phyloP scores from a whole-genome alignment of 2,888 invertebrate genomes.

The Agrotis clavis region DNA sequence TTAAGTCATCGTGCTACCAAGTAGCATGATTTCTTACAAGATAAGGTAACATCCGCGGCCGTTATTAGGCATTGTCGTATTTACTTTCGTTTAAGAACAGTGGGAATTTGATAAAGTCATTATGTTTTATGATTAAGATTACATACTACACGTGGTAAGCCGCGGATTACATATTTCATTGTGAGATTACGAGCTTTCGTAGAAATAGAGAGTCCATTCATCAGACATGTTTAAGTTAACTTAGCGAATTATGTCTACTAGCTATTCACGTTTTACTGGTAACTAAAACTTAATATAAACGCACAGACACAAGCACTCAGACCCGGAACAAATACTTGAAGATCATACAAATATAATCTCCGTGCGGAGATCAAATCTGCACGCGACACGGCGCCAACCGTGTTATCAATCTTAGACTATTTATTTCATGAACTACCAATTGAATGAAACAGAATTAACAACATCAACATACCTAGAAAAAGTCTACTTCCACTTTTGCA shows the following conservation, averaged over 20 bases:
- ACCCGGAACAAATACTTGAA: too few relatives aligned
- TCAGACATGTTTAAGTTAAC: neutral
- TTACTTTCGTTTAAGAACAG: conserved; percentile 65
- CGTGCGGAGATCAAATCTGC: too few relatives aligned
- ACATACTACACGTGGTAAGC: conserved; percentile 49
- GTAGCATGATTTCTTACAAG: conserved; percentile 54
- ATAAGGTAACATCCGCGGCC: conserved; percentile 41
- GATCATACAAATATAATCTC: too few relatives aligned
- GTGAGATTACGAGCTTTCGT: conserved; percentile 20
- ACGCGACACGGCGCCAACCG: too few relatives aligned
- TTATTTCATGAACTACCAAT: neutral
- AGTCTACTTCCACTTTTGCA: neutral
- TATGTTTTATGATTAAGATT: conserved; percentile 52
- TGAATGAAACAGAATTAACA: neutral
- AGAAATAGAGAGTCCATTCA: conserved; percentile 33
- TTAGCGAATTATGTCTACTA: neutral
- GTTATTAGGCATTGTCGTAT: conserved; percentile 65
- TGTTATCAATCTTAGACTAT: neutral
- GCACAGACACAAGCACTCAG: too few relatives aligned
- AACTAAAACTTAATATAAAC: neutral
- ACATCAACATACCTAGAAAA: neutral
- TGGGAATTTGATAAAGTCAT: conserved; percentile 60
- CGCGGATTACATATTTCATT: conserved; percentile 39
- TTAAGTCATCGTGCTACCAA: conserved; percentile 54
- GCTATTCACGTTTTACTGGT: neutral